Evolutionary conservation across 1,140 invertebrate genomes (phyloP).

Genomic region (Drosophila sp.): DNA sequence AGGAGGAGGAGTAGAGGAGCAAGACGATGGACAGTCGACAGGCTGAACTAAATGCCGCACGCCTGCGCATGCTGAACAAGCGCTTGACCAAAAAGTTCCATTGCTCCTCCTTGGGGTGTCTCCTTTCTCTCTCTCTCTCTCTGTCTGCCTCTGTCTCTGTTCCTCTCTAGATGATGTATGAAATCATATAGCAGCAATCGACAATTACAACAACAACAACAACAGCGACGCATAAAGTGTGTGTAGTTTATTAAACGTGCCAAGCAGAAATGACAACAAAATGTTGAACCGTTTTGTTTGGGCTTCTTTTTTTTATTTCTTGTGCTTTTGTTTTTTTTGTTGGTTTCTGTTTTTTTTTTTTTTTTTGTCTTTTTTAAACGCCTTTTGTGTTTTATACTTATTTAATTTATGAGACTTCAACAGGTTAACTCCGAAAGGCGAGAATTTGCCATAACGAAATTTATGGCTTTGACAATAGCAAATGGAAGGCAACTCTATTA

Average conservation of each 20-base stretch:
- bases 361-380: background rate
- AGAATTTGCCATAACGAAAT: constrained; percentile 66
- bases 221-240: constrained; percentile 50
- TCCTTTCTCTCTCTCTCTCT: constrained; percentile 18
- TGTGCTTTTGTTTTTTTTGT: background rate
- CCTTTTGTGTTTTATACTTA: constrained; percentile 34
- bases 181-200: constrained; percentile 80
- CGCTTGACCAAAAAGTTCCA: constrained; percentile 7
- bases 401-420: constrained; percentile 73
- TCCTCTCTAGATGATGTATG: constrained; percentile 68
- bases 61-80: constrained; percentile 77
- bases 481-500: constrained; percentile 40
- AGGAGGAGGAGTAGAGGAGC: constrained; percentile 12
- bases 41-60: constrained; percentile 82
- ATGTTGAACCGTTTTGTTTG: constrained; percentile 39
- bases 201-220: constrained; percentile 36
- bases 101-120: constrained; percentile 36
- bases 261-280: constrained; percentile 63
- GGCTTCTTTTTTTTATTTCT: constrained; percentile 13
- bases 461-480: constrained; percentile 12
- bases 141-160: constrained; percentile 1
- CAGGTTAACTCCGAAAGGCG: constrained; percentile 62
- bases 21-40: constrained; percentile 54
- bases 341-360: background rate
- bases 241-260: constrained; percentile 78